Conservation (phyloP, 2,888 invertebrate species). For the Hipparchia semele region DNA sequence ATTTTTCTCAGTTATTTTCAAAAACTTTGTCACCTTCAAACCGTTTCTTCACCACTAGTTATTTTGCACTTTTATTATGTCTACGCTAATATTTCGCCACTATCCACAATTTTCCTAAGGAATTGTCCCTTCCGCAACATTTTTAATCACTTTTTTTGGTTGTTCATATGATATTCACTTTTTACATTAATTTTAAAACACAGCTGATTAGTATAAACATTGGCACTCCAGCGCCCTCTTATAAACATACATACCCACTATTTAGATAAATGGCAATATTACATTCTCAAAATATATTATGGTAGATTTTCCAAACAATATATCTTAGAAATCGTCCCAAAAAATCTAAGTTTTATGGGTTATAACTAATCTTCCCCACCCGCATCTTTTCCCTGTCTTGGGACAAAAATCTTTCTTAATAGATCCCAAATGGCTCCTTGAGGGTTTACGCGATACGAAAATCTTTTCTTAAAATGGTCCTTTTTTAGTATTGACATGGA, state of each 20-base stretch:
- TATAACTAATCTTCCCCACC: constrained; percentile 44
- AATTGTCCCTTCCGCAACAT: too few species aligned
- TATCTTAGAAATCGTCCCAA: background rate
- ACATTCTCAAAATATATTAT: background rate
- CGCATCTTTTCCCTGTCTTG: constrained; percentile 34
- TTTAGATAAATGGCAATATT: background rate
- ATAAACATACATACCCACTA: background rate
- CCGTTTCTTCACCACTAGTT: too few species aligned
- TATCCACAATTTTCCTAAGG: too few species aligned
- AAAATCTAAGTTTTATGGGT: constrained; percentile 15
- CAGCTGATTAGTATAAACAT: too few species aligned
- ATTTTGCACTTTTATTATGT: too few species aligned
- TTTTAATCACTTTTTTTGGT: too few species aligned
- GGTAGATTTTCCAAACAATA: constrained; percentile 8
- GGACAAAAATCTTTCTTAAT: constrained; percentile 69
- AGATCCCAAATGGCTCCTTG: constrained; percentile 69
- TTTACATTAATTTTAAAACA: too few species aligned
- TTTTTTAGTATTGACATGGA: constrained; percentile 72
- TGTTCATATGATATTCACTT: too few species aligned
- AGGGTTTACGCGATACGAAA: constrained; percentile 72
- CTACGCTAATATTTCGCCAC: too few species aligned
- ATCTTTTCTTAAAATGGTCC: constrained; percentile 72
- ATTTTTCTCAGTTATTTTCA: too few species aligned
- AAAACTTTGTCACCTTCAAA: too few species aligned
- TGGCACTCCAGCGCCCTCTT: too few species aligned